These are phyloP conservation scores for Eclectus roratus DNA, from an alignment of 2,113 vertebrate species.

Conservation along the genomic window DNA sequence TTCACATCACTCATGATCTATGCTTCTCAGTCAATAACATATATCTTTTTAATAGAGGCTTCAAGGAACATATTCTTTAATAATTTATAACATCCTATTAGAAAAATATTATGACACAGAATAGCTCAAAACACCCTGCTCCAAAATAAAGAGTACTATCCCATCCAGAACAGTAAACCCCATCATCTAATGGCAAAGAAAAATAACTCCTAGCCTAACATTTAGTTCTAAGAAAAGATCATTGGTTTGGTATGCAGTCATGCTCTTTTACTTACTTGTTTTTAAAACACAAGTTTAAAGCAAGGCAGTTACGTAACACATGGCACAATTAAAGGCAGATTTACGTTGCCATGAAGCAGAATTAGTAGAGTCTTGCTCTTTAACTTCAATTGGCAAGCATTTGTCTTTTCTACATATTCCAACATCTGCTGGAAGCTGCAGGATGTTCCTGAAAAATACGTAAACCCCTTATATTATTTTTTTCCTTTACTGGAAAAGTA, in stretches of 20 bases:
- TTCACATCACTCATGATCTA: background rate
- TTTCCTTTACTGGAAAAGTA: conserved; percentile 23
- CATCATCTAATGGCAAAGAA: background rate
- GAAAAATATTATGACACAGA: conserved; percentile 5
- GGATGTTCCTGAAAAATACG: conserved; percentile 11
- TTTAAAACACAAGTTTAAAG: background rate
- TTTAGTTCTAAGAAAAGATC: conserved; percentile 1
- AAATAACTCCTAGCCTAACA: background rate
- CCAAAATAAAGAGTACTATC: conserved; percentile 12
- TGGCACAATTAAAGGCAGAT: background rate
- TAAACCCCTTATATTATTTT: background rate
- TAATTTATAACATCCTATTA: conserved; percentile 5
- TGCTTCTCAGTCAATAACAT: conserved; percentile 11
- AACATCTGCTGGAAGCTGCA: conserved; percentile 6
- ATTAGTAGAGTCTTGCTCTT: background rate
- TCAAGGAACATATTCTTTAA: background rate
- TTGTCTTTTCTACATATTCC: background rate
- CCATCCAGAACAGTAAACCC: background rate
- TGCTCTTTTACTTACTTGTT: conserved; percentile 17
- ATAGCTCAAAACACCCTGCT: conserved; percentile 45
- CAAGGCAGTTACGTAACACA: background rate
- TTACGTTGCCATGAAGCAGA: background rate
- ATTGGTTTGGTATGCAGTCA: conserved; percentile 7
- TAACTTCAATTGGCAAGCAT: conserved; percentile 6
- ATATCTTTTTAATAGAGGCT: conserved; percentile 17